Conservation (phyloP, 2,888 invertebrate genomes). For the Sclerodermus sp. region DNA sequence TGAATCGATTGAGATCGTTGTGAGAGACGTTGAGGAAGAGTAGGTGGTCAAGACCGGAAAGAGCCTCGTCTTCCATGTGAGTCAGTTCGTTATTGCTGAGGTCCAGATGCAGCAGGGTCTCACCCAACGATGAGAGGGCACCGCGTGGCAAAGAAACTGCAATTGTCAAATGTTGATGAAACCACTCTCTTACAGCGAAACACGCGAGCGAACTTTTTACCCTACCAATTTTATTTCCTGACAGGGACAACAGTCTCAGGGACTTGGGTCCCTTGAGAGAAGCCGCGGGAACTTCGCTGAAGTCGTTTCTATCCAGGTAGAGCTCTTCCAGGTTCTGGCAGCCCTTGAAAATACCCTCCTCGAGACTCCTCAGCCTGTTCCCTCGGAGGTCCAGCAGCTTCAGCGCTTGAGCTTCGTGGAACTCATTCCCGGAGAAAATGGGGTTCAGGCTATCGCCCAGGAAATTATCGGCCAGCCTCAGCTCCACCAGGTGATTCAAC, state of each 20-base stretch:
- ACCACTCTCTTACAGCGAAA: too few species aligned
- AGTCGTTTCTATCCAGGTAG: slow-evolving; percentile 78
- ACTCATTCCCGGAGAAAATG: slow-evolving; percentile 84
- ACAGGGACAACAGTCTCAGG: slow-evolving; percentile 72
- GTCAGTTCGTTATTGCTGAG: slow-evolving; percentile 78
- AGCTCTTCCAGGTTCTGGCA: slow-evolving; percentile 79
- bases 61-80: slow-evolving; percentile 75
- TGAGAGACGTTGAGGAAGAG: slow-evolving; percentile 73
- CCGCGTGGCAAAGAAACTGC: slow-evolving; percentile 69
- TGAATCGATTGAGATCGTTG: slow-evolving; percentile 78
- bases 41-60: slow-evolving; percentile 69
- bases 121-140: slow-evolving; percentile 60
- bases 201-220: too few species aligned
- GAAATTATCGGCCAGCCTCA: slow-evolving; percentile 78
- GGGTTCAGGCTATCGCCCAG: slow-evolving; percentile 88
- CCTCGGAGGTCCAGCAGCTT: slow-evolving; percentile 77
- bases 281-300: slow-evolving; percentile 73
- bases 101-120: slow-evolving; percentile 72
- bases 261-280: slow-evolving; percentile 81
- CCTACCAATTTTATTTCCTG: slow-evolving; percentile 80
- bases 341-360: slow-evolving; percentile 84
- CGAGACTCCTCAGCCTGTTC: slow-evolving; percentile 79
- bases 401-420: slow-evolving; percentile 74
- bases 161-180: slow-evolving; percentile 46
- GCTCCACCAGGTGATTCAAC: slow-evolving; percentile 68